Conservation (phyloP, 2,888 invertebrate species). For the Chrysolina americana region DNA sequence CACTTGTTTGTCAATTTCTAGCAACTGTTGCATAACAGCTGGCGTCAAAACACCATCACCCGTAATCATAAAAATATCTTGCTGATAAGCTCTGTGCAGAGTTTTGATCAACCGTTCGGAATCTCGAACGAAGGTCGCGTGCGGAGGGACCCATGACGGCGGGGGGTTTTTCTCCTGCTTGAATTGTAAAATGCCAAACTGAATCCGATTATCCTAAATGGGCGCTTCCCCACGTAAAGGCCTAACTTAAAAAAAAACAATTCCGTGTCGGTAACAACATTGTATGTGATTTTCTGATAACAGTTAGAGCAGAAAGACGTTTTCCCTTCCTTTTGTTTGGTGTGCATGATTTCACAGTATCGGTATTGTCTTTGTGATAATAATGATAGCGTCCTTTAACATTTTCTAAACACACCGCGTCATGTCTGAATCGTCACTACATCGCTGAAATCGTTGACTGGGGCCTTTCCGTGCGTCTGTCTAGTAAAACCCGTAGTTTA, state of each 20-base stretch:
- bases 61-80: conserved; percentile 76
- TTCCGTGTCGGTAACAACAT: conserved; percentile 63
- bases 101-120: conserved; percentile 81
- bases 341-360: conserved; percentile 20
- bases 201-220: conserved; percentile 74
- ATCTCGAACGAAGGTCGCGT: conserved; percentile 79
- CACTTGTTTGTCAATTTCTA: conserved; percentile 58
- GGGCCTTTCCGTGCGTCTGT: background rate
- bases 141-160: conserved; percentile 83
- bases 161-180: conserved; percentile 82
- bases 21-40: conserved; percentile 70
- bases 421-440: background rate
- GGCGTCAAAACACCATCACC: conserved; percentile 80
- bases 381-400: too few species aligned
- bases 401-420: conserved; percentile 20
- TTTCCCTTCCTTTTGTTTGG: conserved; percentile 28
- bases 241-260: conserved; percentile 72
- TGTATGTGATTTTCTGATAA: conserved; percentile 64
- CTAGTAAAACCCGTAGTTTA: background rate
- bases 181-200: conserved; percentile 74
- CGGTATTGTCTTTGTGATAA: background rate
- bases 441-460: too few species aligned
- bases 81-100: conserved; percentile 76
- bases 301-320: conserved; percentile 49
- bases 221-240: conserved; percentile 73